Evolutionary conservation across 2,797 vertebrate species (phyloP), one percentile per base, ranked within the genome.

Genomic region (Coilia nasus): DNA sequence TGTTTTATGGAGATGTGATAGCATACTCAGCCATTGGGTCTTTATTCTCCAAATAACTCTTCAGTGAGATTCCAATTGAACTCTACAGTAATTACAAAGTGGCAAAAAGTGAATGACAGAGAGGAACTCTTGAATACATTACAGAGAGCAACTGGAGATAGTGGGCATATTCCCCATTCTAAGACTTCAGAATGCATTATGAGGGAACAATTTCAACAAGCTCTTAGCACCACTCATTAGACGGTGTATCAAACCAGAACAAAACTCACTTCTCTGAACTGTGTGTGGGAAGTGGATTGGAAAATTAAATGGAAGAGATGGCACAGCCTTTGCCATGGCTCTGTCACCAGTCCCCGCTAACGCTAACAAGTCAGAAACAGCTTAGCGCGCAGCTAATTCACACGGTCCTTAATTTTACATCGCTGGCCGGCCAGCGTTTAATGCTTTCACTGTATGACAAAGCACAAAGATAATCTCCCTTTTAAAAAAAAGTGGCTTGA

Each of bases 201-300:
- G 94, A 96, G 92, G 93, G 94, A 94, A 95, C 93, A 94, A 95
- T 96, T 96, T 96, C 94, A 96, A 96, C 95, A 95, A 94, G 94
- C 94, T 95, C 94, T 96, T 96, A 95, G 95, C 95, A 94, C 92
- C 94, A 95, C 95, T 96, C 94, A 96, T 96, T 96, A 96, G 94
- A 95, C 95, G 94, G 95, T 95, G 95, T 95, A 96, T 95, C 96
- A 96, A 96, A 95, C 95, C 96, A 96, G 95, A 96, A 96, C 95
- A 96, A 96, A 96, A 96, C 94, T 95, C 94, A 94, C 95, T 95
- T 95, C 94, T 95, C 92, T 94, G 94, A 95, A 96, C 95, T 95
- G 94, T 94, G 93, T 93, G 95, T 93, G 94, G 95, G 95, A 96
- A 96, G 94, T 95, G 95, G 93, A 93, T 95, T 95, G 95, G 95